These are phyloP conservation scores for Dendronephthya gigantea DNA, from an alignment of 64 coral and sea anemone genomes.

Conservation along the genomic window DNA sequence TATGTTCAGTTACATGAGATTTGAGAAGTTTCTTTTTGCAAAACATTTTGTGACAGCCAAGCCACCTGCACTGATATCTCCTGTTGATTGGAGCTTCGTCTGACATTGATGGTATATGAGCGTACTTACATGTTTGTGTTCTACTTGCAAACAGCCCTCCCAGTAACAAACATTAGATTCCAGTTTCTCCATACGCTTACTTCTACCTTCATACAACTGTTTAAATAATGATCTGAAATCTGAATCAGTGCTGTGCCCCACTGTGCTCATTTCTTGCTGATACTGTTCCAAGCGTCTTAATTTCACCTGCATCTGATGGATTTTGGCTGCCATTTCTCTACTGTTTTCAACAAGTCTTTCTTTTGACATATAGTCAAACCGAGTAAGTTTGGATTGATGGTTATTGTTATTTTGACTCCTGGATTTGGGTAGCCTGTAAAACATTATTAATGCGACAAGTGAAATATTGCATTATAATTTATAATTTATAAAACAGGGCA, in stretches of 20 bases:
- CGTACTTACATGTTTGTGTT: not conserved
- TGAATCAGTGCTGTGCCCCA: not conserved
- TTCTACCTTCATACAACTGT: not conserved
- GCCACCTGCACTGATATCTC: not conserved
- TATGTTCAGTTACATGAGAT: not conserved
- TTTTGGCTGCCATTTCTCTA: not conserved
- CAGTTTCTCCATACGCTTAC: not conserved
- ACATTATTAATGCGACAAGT: no score
- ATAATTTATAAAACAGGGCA: no score
- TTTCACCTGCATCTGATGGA: not conserved
- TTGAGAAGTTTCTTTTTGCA: not conserved
- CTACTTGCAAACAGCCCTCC: not conserved
- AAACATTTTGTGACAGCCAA: not conserved
- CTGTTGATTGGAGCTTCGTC: not conserved
- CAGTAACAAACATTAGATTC: not conserved
- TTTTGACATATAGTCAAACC: slow-evolving; percentile 9
- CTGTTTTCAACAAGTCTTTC: not conserved
- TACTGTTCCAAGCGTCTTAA: not conserved
- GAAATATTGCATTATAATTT: no score
- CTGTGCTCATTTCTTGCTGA: not conserved
- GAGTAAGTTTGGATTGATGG: not conserved
- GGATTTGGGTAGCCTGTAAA: no score
- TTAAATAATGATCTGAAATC: not conserved
- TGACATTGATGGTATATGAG: not conserved
- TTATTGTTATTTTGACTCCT: no score